Base-by-base conservation (phyloP, 2,888 invertebrate genomes). In the Agrochola circellaris region DNA sequence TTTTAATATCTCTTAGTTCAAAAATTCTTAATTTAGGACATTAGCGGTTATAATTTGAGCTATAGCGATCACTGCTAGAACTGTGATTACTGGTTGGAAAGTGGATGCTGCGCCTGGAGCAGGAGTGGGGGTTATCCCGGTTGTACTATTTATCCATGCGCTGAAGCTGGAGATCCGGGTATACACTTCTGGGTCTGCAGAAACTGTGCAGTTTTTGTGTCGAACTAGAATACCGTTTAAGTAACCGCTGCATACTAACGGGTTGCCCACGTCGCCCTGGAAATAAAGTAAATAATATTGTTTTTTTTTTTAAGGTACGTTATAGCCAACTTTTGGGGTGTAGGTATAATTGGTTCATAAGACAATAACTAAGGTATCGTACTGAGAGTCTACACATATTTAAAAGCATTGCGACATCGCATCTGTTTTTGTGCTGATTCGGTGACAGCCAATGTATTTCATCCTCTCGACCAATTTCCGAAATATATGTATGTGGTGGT, bases 191-290 rank as follows among this genome's bases (percentile, higher is more conserved):
- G 78, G 65, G 5, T 13, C 2, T 17, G 56, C 2, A 11, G 72
- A 65, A 6, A 30, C 17, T 54, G 17, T 3, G 42, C 73, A 79
- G 26, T 78, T 73, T 54, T 79, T 79, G 51, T 23, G 42, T 15
- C 34, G 45, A 45, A 66, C 45, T 54, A 60, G 60, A 60, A 78
- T 58, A 60, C 78, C 78, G 23, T 23, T 34, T 23, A 78, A 17
- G 11, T 11, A 13, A 15, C 51, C 65, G 17, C 8, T 51, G 78
- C 77, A 78, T 23, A 78, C 78, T 23, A 77, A 62, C 4, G 77
- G 76, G 42, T 77, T 77, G 3, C 76, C 76, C 17, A 61, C 7
- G 17, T 77, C 77, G 1, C 77, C 77, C 77, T 77, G 76, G 1
- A 77, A 77, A 69, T 4, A 68, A 77, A 69, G 9, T 9, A 51